A percentile compares a stretch with the other conserved stretches of the same genome.
Conservation (phyloP, 2,888 invertebrate species). For the Agrochola macilenta region DNA sequence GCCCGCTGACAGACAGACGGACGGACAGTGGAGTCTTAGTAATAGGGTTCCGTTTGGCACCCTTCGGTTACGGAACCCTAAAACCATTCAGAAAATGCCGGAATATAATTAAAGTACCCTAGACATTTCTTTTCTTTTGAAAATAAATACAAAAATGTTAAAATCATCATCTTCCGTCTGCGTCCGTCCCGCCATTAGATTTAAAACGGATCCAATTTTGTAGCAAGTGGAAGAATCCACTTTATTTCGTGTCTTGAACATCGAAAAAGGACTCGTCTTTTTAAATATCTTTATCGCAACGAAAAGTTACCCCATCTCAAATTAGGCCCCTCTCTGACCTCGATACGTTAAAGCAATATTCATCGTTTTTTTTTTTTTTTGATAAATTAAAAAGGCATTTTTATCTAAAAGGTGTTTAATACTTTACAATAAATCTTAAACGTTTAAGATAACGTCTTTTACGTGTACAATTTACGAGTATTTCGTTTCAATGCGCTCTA, state of each 20-base stretch:
- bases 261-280: slow-evolving; percentile 32
- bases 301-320: slow-evolving; percentile 31
- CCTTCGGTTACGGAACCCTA: no score
- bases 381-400: slow-evolving; percentile 33
- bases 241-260: slow-evolving; percentile 36
- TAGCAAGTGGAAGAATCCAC: slow-evolving; percentile 33
- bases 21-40: no score
- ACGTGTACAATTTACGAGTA: slow-evolving; percentile 48
- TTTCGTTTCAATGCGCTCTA: slow-evolving; percentile 30
- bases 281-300: slow-evolving; percentile 17
- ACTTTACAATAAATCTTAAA: slow-evolving; percentile 44
- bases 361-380: slow-evolving; percentile 30
- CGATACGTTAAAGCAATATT: slow-evolving; percentile 8
- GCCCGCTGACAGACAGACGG: no score
- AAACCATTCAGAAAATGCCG: not conserved
- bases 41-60: no score
- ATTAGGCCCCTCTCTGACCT: slow-evolving; percentile 32
- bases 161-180: not conserved
- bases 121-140: not conserved
- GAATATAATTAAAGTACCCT: not conserved
- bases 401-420: slow-evolving; percentile 23
- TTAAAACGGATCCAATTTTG: slow-evolving; percentile 33
- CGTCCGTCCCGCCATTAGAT: slow-evolving; percentile 7
- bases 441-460: slow-evolving; percentile 40
- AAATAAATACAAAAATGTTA: not conserved